These are phyloP conservation scores for Toxotes lorentzi DNA, from an alignment of 2,797 vertebrate species.

Conservation along the genomic window DNA sequence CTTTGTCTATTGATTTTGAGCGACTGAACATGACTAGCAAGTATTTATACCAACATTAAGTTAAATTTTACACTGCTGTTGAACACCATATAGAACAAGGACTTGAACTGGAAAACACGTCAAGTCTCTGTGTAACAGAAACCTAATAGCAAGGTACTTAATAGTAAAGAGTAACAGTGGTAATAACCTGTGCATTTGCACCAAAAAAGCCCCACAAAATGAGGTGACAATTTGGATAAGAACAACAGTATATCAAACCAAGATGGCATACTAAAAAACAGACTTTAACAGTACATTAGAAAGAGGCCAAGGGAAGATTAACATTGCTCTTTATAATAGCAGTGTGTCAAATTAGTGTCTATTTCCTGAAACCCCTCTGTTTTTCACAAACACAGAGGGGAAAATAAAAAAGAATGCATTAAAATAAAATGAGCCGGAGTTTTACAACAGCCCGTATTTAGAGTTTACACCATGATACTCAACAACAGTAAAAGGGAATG, in stretches of 20 bases:
- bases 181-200: neutral
- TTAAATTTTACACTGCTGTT: neutral
- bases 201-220: slow-evolving; percentile 7
- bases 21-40: neutral
- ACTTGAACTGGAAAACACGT: slow-evolving; percentile 5
- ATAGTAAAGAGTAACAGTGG: slow-evolving; percentile 10
- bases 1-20: neutral
- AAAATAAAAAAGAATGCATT: slow-evolving; percentile 60
- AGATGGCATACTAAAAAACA: slow-evolving; percentile 36
- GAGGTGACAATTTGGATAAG: slow-evolving; percentile 24
- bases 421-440: slow-evolving; percentile 55
- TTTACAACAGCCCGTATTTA: slow-evolving; percentile 65
- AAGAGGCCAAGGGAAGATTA: slow-evolving; percentile 27
- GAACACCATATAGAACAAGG: neutral
- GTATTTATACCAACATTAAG: neutral
- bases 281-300: slow-evolving; percentile 38
- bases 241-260: slow-evolving; percentile 14
- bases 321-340: slow-evolving; percentile 37
- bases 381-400: slow-evolving; percentile 44
- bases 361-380: slow-evolving; percentile 40
- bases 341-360: slow-evolving; percentile 44
- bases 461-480: slow-evolving; percentile 67
- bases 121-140: neutral
- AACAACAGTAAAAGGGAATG: slow-evolving; percentile 69
- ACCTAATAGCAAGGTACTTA: slow-evolving; percentile 13